Evolutionary conservation across 2,888 invertebrate species (phyloP), one percentile per base, ranked within the genome.

Genomic region (Gortyna flavago): DNA sequence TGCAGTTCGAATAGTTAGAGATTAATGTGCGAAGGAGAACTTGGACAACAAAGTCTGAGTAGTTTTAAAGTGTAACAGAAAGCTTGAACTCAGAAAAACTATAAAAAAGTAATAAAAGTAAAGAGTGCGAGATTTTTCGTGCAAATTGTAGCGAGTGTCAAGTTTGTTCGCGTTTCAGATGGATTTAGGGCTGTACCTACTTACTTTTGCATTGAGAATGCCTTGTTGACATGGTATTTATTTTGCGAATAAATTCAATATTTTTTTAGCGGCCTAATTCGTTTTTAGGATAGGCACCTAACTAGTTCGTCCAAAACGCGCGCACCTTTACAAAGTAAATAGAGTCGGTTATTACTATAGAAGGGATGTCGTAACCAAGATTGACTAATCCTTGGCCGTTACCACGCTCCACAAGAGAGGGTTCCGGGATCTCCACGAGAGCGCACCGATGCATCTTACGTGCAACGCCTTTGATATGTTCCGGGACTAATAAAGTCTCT

Each of bases 31-130:
- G 59, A 69, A 65, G 41, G 4, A 79, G 75, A 80, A 85, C 75
- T 78, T 80, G 68, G 41, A 54, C 51, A 75, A 71, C 72, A 83
- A 85, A 78, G 68, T 77, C 65, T 65, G 44, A 66, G 57, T 62
- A 73, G 64, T 71, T 68, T 65, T 61, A 62, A 84, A 80, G 64
- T 75, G 72, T 77, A 71, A 79, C 72, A 75, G 62, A 86, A 80
- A 86, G 62, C 64, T 79, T 61, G 67, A 71, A 65, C 70, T 78
- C 74, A 68, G 48, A 75, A 64, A 77, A 77, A 73, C 68, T 71
- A 66, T 72, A 71, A 84, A 76, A 81, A 84, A 80, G 78, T 85
- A 81, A 81, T 81, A 85, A 80, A 84, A 84, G 38, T 72, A 67
- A 62, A 70, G 51, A 74, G 29, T 78, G 66, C 72, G 62, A 41